Percentiles rank a stretch among this genome's conserved stretches.
phyloP scores from a whole-genome alignment of 2,113 vertebrate genomes.

The Strix uralensis region DNA sequence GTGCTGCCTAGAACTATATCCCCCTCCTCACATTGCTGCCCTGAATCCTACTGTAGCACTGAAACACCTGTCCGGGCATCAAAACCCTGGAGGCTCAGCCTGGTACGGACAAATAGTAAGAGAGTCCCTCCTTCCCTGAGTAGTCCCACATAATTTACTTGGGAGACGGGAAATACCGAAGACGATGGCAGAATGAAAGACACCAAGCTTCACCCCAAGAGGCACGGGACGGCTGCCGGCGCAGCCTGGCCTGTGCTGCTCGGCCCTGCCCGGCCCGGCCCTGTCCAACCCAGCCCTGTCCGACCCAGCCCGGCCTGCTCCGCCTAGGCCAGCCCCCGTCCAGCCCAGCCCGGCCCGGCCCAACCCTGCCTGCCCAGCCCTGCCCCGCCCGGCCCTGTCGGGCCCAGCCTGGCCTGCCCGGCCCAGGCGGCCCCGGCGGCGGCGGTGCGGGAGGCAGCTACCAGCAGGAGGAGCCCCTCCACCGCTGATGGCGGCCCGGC shows the following conservation, averaged over 20 bases:
- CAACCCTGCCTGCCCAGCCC: background rate
- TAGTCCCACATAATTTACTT: too few species aligned
- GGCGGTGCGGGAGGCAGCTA: background rate
- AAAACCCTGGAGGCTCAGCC: too few species aligned
- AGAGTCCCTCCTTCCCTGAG: too few species aligned
- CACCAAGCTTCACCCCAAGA: too few species aligned
- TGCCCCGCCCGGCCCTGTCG: background rate
- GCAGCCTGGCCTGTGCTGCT: background rate
- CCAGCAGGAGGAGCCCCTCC: slow-evolving; percentile 19
- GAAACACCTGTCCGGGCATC: too few species aligned
- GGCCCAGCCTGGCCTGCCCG: background rate
- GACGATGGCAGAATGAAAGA: background rate
- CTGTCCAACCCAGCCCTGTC: background rate
- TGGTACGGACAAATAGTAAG: rapidly evolving
- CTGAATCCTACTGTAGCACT: background rate
- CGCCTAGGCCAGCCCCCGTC: too few species aligned
- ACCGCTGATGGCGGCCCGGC: background rate
- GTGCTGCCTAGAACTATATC: background rate
- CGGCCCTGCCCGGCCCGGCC: too few species aligned
- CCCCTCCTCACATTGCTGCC: background rate
- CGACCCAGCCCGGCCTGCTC: background rate
- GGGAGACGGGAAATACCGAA: background rate
- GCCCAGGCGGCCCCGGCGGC: too few species aligned
- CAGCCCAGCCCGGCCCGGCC: background rate
- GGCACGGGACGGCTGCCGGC: too few species aligned